Percentiles rank a stretch among this genome's conserved stretches.
phyloP scores from a whole-genome alignment of 1,140 invertebrate genomes.

The Zaprionus taronus region DNA sequence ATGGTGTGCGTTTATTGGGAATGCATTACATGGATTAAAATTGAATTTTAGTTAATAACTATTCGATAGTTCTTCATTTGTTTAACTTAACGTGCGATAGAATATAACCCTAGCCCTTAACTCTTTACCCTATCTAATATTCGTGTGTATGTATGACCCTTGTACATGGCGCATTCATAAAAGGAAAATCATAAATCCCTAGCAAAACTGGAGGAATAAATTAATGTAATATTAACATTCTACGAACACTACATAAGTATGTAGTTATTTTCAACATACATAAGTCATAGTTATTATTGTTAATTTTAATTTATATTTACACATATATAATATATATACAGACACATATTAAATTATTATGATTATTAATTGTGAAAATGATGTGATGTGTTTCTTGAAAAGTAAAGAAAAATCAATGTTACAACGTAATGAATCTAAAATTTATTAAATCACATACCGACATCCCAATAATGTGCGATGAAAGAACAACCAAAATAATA shows the following conservation, averaged over 20 bases:
- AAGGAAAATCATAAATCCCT: constrained; percentile 15
- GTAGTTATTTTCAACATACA: constrained; percentile 65
- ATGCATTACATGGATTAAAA: constrained; percentile 40
- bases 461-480: neutral
- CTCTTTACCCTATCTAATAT: constrained; percentile 6
- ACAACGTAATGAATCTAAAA: constrained; percentile 60
- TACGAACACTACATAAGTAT: constrained; percentile 34
- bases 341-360: constrained; percentile 78
- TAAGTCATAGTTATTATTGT: constrained; percentile 83
- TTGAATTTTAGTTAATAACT: constrained; percentile 16
- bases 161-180: constrained; percentile 46
- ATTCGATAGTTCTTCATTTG: constrained; percentile 31
- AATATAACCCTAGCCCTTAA: constrained; percentile 29
- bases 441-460: constrained; percentile 45
- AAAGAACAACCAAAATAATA: constrained; percentile 26
- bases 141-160: constrained; percentile 35
- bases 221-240: constrained; percentile 35
- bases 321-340: constrained; percentile 49
- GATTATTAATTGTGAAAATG: constrained; percentile 83
- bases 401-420: constrained; percentile 75
- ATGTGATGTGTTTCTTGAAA: constrained; percentile 83
- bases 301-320: constrained; percentile 74
- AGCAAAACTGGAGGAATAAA: constrained; percentile 31
- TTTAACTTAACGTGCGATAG: constrained; percentile 18
- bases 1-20: constrained; percentile 49